Evolutionary conservation across 1,140 invertebrate species (phyloP), one percentile per base, ranked within the genome.

Genomic region (Lepidurus arcticus): DNA sequence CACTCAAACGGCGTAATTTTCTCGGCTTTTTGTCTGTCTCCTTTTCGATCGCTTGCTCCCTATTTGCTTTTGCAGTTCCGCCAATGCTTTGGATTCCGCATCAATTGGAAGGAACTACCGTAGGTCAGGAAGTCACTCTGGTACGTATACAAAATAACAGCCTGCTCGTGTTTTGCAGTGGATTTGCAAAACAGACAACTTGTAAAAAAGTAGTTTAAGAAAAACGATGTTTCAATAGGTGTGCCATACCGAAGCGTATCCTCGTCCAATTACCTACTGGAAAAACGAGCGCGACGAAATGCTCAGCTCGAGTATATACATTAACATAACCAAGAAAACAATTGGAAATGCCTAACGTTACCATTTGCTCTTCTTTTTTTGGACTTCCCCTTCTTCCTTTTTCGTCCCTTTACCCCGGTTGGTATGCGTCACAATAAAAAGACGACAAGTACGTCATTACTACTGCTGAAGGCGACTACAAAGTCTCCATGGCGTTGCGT

Each of bases 11-110:
- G 34, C 34, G 34, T 4, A 34, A 34, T 34, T 34, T 34, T 34
- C 34, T 34, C 34, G 2, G 34, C 34, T 34, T 34, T 4, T 34
- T 34, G 4, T 34, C 26, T 44, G 8, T 44, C 42, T n/a, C n/a
- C 9, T 43, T 42, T 11, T 21, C 21, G n/a, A 7, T 43, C n/a
- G 34, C 42, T 73, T 74, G 0, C 73, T 65, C n/a, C n/a, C 26
- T 74, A 13, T n/a, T 13, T 79, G 16, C 16, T 82, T 80, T 90
- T 89, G 34, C 87, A 96, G 94, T 96, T 87, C 92, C 94, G 7
- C 94, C 94, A 9, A 93, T 93, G 91, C 85, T 94, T 75, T 93
- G 90, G 91, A 94, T 96, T 83, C 93, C 93, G 1, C 93, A 95
- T 26, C 78, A 78, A 44, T 26, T 78, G 73, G 78, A 78, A 47